A percentile compares a stretch with the other conserved stretches of the same genome.
Conservation (phyloP, 2,797 vertebrate species). For the Pangasius krempfi region DNA sequence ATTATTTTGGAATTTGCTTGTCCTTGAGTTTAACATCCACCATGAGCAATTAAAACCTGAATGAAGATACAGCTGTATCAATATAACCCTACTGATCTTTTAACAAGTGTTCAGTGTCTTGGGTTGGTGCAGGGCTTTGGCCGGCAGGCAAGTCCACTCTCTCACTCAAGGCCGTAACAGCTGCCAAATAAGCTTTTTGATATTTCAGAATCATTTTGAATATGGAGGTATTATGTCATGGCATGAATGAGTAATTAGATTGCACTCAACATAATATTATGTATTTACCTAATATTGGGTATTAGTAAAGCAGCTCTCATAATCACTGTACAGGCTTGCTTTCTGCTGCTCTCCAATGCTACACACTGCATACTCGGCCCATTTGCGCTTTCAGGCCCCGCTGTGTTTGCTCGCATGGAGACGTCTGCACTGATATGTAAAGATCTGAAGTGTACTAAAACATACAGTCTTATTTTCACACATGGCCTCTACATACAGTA, state of each 20-base stretch:
- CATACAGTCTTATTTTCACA: constrained; percentile 8
- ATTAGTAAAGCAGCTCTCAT: neutral
- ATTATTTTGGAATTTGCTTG: neutral
- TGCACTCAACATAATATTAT: neutral
- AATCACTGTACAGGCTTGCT: too few relatives aligned
- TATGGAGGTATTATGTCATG: neutral
- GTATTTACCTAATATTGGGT: neutral
- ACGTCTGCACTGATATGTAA: constrained; percentile 18
- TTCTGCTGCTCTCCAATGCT: neutral
- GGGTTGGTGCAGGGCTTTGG: neutral
- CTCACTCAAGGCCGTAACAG: neutral
- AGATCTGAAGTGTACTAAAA: constrained; percentile 20
- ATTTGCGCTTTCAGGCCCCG: neutral
- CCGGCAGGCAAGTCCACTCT: neutral
- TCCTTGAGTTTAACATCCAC: neutral
- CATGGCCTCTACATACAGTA: neutral
- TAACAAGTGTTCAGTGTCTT: neutral
- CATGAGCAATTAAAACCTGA: neutral
- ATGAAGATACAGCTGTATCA: neutral
- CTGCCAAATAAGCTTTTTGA: neutral
- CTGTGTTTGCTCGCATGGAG: constrained; percentile 17
- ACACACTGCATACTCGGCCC: neutral
- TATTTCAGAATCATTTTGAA: neutral
- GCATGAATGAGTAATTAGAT: neutral
- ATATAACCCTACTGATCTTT: neutral